phyloP scores from a whole-genome alignment of 2,888 invertebrate species.

The Tuta absoluta region DNA sequence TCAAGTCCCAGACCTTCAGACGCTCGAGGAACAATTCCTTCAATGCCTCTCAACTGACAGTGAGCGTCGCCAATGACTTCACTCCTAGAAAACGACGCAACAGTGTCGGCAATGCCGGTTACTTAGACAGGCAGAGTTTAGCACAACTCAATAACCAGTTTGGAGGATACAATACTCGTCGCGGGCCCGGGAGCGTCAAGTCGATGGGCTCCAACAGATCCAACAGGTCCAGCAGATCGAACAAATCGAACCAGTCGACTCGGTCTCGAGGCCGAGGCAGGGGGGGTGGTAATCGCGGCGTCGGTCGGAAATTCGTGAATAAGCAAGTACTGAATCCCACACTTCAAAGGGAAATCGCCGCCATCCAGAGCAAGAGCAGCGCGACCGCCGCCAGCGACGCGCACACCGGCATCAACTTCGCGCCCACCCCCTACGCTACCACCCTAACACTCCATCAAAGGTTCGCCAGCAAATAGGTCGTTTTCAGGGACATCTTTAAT shows the following conservation, averaged over 20 bases:
- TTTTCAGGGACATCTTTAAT: neutral
- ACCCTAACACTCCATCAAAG: constrained; percentile 70
- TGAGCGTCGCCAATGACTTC: constrained; percentile 75
- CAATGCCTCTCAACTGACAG: constrained; percentile 59
- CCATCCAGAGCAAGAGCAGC: constrained; percentile 66
- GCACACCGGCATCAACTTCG: constrained; percentile 59
- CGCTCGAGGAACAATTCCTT: constrained; percentile 69
- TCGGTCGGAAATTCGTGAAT: constrained; percentile 65
- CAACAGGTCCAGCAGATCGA: constrained; percentile 57
- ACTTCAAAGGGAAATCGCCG: constrained; percentile 74
- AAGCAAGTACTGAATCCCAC: constrained; percentile 69
- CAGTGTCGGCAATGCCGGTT: constrained; percentile 66
- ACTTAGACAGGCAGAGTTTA: constrained; percentile 66
- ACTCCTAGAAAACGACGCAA: constrained; percentile 62
- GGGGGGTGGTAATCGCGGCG: constrained; percentile 56
- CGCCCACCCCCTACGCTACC: constrained; percentile 68
- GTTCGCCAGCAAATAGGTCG: constrained; percentile 59
- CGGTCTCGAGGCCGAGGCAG: constrained; percentile 62
- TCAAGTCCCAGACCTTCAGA: constrained; percentile 73
- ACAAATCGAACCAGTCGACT: constrained; percentile 55
- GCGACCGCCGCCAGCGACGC: constrained; percentile 40
- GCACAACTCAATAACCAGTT: constrained; percentile 66
- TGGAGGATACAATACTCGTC: constrained; percentile 59
- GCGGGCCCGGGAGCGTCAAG: constrained; percentile 70
- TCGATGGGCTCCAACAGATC: constrained; percentile 71